Conservation (phyloP, 2,113 vertebrate genomes). For the Rhynchomys soricoides region DNA sequence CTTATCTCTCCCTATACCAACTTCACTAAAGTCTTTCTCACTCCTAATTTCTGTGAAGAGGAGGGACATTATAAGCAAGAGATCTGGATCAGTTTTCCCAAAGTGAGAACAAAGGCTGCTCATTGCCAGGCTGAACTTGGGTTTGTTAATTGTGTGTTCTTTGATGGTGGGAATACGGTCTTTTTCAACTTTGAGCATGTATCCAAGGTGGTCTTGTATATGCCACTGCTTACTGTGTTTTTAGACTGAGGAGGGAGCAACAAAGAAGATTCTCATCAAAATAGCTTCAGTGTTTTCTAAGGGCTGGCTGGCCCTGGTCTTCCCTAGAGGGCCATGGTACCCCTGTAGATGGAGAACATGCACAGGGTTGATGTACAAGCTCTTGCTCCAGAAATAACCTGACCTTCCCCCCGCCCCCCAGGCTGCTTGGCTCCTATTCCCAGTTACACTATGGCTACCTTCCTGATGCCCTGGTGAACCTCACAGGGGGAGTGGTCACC, state of each 20-base stretch:
- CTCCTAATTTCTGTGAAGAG: background rate
- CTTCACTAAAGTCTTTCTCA: background rate
- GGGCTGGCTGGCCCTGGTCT: background rate
- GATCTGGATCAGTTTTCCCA: background rate
- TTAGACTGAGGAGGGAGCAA: background rate
- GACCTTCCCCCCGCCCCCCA: slow-evolving; percentile 64
- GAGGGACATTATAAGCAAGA: background rate
- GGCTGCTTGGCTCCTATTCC: slow-evolving; percentile 92
- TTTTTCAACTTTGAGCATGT: background rate
- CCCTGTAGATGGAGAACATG: no score
- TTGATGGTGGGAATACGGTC: background rate
- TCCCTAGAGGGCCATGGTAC: background rate
- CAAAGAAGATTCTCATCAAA: background rate
- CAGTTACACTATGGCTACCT: slow-evolving; percentile 89
- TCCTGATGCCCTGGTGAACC: slow-evolving; percentile 92
- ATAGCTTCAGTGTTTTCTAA: background rate
- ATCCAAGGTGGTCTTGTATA: background rate
- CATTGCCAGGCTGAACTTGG: no score
- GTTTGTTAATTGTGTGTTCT: no score
- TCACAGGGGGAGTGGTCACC: slow-evolving; percentile 93
- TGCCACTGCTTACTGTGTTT: background rate
- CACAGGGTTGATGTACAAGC: background rate
- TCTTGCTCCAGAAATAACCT: background rate
- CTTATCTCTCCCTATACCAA: background rate
- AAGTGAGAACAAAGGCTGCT: background rate